These are phyloP conservation scores for Amitus sp. DNA, from an alignment of 2,888 invertebrate genomes.

Conservation along the genomic window DNA sequence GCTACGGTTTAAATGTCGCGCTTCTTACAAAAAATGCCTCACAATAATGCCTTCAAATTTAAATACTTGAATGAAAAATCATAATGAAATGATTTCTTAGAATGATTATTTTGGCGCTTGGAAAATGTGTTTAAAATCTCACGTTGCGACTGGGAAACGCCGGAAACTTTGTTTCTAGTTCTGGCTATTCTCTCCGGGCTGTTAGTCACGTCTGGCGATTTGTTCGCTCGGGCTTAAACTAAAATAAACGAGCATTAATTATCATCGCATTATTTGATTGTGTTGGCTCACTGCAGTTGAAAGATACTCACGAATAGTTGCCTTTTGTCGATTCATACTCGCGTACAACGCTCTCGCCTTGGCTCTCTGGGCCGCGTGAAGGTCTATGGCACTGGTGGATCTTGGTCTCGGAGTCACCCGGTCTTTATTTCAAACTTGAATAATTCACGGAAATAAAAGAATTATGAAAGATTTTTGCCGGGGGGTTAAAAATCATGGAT, in stretches of 20 bases:
- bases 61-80: no score
- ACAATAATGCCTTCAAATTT: no score
- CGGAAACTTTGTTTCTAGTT: slow-evolving; percentile 75
- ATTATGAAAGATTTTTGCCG: no score
- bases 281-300: no score
- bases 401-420: slow-evolving; percentile 65
- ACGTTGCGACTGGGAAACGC: slow-evolving; percentile 94
- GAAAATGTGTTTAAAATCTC: slow-evolving; percentile 65
- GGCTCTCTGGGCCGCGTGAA: slow-evolving; percentile 90
- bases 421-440: slow-evolving; percentile 46
- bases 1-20: slow-evolving; percentile 71
- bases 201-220: slow-evolving; percentile 71
- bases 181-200: slow-evolving; percentile 72
- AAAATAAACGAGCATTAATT: background rate
- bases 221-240: slow-evolving; percentile 74
- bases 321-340: slow-evolving; percentile 81
- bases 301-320: slow-evolving; percentile 78
- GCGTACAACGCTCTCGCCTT: slow-evolving; percentile 86
- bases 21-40: no score
- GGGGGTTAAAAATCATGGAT: no score
- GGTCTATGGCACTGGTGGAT: slow-evolving; percentile 93
- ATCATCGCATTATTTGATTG: no score
- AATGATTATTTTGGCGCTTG: no score
- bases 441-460: no score
- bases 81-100: no score